These are phyloP conservation scores for Thamnophis sirtalis DNA, from an alignment of 2,113 vertebrate genomes.

Conservation along the genomic window DNA sequence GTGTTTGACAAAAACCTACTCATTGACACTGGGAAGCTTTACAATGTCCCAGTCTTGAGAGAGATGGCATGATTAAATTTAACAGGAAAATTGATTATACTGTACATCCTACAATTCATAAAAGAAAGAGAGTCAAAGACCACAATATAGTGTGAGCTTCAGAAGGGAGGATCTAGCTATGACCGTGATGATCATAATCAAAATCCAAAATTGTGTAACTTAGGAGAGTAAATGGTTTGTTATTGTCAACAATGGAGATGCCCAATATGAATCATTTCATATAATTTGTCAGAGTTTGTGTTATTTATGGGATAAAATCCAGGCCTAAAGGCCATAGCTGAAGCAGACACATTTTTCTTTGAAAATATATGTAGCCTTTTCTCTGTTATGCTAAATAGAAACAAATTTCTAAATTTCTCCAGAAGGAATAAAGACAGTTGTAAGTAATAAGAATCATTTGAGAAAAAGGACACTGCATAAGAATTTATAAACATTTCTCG, in stretches of 20 bases:
- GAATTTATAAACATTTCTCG: neutral
- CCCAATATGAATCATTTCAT: constrained; percentile 30
- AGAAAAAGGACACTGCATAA: neutral
- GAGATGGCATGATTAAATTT: neutral
- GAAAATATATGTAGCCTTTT: neutral
- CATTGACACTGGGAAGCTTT: neutral
- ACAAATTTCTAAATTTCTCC: neutral
- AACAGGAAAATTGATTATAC: neutral
- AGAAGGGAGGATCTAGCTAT: fast-evolving
- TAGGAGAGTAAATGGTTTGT: neutral
- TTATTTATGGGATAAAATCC: neutral
- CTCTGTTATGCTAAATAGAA: neutral
- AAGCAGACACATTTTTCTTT: neutral
- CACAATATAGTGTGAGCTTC: fast-evolving
- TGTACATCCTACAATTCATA: fast-evolving
- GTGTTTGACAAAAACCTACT: neutral
- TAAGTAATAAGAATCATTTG: neutral
- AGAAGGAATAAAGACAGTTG: neutral
- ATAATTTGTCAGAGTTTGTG: fast-evolving
- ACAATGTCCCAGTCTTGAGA: neutral
- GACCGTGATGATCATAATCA: fast-evolving
- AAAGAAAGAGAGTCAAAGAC: fast-evolving
- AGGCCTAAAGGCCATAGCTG: neutral
- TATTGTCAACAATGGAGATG: neutral
- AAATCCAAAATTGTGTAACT: constrained; percentile 30